A percentile compares a stretch with the other conserved stretches of the same genome.
Conservation (phyloP, 2,113 vertebrate species). For the Peucedramus taeniatus region DNA sequence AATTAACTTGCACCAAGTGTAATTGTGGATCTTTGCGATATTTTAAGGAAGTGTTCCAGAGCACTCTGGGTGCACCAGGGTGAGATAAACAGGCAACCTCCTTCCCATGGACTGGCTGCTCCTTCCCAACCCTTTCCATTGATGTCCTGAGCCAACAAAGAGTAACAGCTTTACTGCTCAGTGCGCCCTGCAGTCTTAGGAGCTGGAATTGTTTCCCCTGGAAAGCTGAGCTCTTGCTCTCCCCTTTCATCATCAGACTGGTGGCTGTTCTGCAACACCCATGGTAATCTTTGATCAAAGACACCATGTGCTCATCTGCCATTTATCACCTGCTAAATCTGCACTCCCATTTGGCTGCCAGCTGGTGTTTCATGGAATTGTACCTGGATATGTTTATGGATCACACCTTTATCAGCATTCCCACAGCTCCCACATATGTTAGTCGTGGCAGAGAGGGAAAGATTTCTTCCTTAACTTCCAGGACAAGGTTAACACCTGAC, state of each 20-base stretch:
- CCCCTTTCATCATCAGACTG: not conserved
- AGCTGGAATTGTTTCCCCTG: not conserved
- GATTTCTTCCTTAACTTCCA: not conserved
- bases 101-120: not conserved
- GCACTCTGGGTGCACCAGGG: not conserved
- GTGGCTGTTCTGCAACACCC: not conserved
- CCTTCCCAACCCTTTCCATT: not conserved
- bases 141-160: not conserved
- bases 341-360: not conserved
- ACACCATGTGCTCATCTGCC: not conserved
- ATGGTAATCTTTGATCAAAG: not conserved
- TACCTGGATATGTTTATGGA: not conserved
- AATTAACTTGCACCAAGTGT: not conserved
- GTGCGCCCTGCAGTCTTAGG: not conserved
- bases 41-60: not conserved
- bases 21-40: not conserved
- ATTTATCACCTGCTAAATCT: not conserved
- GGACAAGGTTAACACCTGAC: not conserved
- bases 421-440: not conserved
- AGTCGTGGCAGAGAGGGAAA: not conserved
- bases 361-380: not conserved
- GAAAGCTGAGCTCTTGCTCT: not conserved
- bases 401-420: accelerated
- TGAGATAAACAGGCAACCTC: not conserved
- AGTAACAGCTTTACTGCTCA: not conserved